Base-by-base conservation (phyloP, 1,140 invertebrate species). In the Goniozus legneri region DNA sequence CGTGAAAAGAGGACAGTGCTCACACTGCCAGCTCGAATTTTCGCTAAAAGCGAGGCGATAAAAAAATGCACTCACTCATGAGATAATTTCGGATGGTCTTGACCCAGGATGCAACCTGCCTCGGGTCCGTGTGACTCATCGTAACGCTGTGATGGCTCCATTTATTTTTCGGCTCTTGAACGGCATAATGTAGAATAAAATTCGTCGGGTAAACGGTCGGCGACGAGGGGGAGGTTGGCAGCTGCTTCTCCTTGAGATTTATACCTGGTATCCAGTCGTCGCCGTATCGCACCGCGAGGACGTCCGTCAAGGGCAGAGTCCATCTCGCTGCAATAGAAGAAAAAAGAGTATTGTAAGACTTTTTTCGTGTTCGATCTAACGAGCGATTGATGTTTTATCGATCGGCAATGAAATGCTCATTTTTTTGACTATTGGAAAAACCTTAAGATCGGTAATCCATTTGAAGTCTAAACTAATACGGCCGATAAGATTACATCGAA, bases 171-270 rank as follows among this genome's bases (percentile, higher is more conserved):
- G 76, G 58, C 2, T 71, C 72, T 39, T 75, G 67, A n/a, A 79
- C 77, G 1, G 81, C 82, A 65, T 84, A 86, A 55, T 85, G 80
- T 2, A 86, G 73, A 27, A 79, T 78, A 44, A 86, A 81, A 54
- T 78, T 79, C 33, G 80, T 75, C 7, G 75, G 74, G 19, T 73
- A 65, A 2, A 70, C 61, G n/a, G 56, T 39, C 37, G 61, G 56
- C 40, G 55, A 52, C 7, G 62, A 50, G 21, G 67, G 41, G 20
- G 50, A 54, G 3, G 47, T 41, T 8, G 44, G 36, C 3, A 37
- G 34, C 14, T 57, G 47, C n/a, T 54, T 59, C 18, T 62, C 56
- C 14, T 57, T 56, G 6, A 47, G 16, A 15, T 33, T 60, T 4
- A 52, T 59, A 8, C 52, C 60, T 1, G 50, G 55, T 34, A 69